Percentiles rank a stretch among this genome's conserved stretches.
phyloP scores from a whole-genome alignment of 2,113 vertebrate genomes.

The Coryphaenoides rupestris region DNA sequence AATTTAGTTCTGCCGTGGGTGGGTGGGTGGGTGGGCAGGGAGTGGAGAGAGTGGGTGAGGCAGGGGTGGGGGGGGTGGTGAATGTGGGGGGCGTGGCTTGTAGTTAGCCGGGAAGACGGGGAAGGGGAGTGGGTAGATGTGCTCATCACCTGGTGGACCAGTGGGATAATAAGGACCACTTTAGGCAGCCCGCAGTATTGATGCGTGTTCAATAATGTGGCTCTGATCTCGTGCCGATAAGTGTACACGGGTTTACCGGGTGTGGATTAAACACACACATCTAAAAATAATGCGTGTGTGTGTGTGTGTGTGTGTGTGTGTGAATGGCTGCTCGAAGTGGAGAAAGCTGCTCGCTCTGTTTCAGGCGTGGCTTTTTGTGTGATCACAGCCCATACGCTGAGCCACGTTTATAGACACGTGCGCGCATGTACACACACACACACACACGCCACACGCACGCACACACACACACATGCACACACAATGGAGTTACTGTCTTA shows the following conservation, averaged over 20 bases:
- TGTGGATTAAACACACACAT: too few relatives aligned
- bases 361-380: background rate
- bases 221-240: too few relatives aligned
- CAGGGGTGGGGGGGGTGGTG: constrained; percentile 16
- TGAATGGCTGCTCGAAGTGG: background rate
- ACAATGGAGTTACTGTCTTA: constrained; percentile 14
- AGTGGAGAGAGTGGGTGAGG: constrained; percentile 12
- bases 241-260: too few relatives aligned
- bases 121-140: too few relatives aligned
- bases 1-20: constrained; percentile 55
- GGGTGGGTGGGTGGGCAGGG: constrained; percentile 43
- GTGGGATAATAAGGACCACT: too few relatives aligned
- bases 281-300: background rate
- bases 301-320: background rate
- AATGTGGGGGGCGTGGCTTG: constrained; percentile 18
- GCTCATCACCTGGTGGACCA: too few relatives aligned
- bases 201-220: too few relatives aligned
- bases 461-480: constrained; percentile 5
- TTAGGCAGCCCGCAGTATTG: too few relatives aligned
- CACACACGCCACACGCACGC: too few relatives aligned
- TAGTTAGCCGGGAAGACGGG: too few relatives aligned
- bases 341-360: background rate
- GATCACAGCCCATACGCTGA: constrained; percentile 8
- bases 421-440: background rate
- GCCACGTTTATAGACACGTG: background rate